These are phyloP conservation scores for Blomia tropicalis DNA, from an alignment of 2,888 invertebrate genomes.

Conservation along the genomic window DNA sequence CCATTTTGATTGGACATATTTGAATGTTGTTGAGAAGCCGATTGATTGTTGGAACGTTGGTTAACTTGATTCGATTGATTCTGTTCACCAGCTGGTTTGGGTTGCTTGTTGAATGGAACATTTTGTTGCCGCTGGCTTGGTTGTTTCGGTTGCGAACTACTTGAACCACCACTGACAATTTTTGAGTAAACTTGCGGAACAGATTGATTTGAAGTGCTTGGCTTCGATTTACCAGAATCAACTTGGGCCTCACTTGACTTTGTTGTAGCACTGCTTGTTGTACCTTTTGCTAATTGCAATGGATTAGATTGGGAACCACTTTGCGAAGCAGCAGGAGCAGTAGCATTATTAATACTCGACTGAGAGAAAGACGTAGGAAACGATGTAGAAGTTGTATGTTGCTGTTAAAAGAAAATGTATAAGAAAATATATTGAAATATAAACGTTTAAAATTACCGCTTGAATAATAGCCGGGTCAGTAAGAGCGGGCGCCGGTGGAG, in stretches of 20 bases:
- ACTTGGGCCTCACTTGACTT: not conserved
- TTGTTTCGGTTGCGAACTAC: not conserved
- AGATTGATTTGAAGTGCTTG: not conserved
- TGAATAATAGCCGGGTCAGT: slow-evolving; percentile 90
- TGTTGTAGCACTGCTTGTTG: not conserved
- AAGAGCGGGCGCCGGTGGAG: slow-evolving; percentile 52
- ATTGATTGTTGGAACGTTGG: slow-evolving; percentile 2
- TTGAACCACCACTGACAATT: not conserved
- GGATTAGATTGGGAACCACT: not conserved
- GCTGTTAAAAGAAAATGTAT: not conserved
- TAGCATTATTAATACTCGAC: not conserved
- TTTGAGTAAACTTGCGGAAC: not conserved
- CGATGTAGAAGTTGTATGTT: slow-evolving; percentile 8
- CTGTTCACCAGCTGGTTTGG: not conserved
- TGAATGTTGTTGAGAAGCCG: not conserved
- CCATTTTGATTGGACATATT: not conserved
- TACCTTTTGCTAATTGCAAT: not conserved
- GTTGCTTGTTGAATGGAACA: not conserved
- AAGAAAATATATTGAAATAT: not conserved
- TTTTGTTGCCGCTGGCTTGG: not conserved
- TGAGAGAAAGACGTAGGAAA: slow-evolving; percentile 17
- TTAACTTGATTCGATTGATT: not conserved
- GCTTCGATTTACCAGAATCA: not conserved
- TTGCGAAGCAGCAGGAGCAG: not conserved
- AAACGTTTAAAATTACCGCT: slow-evolving; percentile 33